phyloP scores from a whole-genome alignment of 2,888 invertebrate species.

The Platynereis dumerilii region DNA sequence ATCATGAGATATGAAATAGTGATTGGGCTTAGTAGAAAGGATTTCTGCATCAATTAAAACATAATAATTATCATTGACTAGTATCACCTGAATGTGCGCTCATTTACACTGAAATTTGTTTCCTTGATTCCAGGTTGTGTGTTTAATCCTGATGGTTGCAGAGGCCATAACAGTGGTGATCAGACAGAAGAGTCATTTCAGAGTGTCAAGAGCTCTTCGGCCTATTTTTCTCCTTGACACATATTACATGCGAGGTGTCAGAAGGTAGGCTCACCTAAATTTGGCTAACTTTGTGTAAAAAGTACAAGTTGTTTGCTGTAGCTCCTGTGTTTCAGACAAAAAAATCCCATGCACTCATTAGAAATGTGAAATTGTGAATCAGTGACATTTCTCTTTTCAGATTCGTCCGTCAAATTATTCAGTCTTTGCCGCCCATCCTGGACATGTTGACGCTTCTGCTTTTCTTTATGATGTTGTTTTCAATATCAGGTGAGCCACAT shows the following conservation, averaged over 20 bases:
- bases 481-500: conserved; percentile 70
- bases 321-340: too few species aligned
- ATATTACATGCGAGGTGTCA: conserved; percentile 80
- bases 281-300: too few species aligned
- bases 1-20: too few species aligned
- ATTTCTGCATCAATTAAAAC: too few species aligned
- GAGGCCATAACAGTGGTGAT: conserved; percentile 82
- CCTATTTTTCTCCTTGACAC: conserved; percentile 90
- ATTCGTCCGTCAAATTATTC: conserved; percentile 74
- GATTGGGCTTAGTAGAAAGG: too few species aligned
- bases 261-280: conserved; percentile 61
- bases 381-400: too few species aligned
- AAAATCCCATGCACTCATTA: too few species aligned
- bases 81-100: too few species aligned
- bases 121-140: conserved; percentile 71
- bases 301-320: too few species aligned
- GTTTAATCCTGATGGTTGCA: conserved; percentile 79
- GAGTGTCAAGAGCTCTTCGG: conserved; percentile 83
- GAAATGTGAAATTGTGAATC: too few species aligned
- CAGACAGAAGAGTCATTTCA: conserved; percentile 82
- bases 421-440: conserved; percentile 84
- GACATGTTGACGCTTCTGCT: conserved; percentile 85
- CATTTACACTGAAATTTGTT: too few species aligned
- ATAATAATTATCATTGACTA: too few species aligned
- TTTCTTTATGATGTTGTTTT: conserved; percentile 84